These are phyloP conservation scores for Boleophthalmus pectinirostris DNA, from an alignment of 2,113 vertebrate genomes.

Conservation along the genomic window DNA sequence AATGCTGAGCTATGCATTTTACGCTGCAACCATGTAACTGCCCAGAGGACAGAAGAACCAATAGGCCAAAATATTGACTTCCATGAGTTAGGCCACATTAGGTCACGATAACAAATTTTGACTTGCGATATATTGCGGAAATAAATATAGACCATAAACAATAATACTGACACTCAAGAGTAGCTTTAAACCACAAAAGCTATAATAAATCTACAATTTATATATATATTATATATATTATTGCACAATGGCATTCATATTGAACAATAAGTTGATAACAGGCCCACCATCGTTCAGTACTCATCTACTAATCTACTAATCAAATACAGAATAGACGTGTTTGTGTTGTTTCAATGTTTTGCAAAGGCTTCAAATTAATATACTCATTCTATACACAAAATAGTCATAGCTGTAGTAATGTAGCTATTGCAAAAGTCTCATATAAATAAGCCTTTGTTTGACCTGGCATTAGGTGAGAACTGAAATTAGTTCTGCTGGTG, in stretches of 20 bases:
- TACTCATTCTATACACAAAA: background rate
- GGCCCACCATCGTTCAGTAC: too few species aligned
- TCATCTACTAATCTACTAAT: too few species aligned
- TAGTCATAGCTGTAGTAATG: background rate
- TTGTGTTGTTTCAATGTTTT: background rate
- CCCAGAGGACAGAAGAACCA: too few species aligned
- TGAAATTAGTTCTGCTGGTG: conserved; percentile 33
- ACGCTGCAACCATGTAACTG: background rate
- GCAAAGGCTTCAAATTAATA: background rate
- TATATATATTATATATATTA: too few species aligned
- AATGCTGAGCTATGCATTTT: conserved; percentile 2
- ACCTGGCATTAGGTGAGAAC: background rate
- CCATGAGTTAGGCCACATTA: background rate
- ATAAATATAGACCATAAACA: too few species aligned
- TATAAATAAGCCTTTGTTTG: background rate
- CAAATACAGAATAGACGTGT: background rate
- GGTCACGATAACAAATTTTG: too few species aligned
- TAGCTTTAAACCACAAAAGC: too few species aligned
- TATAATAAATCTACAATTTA: too few species aligned
- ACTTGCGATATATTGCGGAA: too few species aligned
- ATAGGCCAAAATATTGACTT: background rate
- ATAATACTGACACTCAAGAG: too few species aligned
- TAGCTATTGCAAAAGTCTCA: background rate
- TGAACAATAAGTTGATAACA: too few species aligned
- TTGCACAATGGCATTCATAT: too few species aligned